Evolutionary conservation across 2,797 vertebrate species (phyloP).

Genomic region (Neopelma chrysocephalum): DNA sequence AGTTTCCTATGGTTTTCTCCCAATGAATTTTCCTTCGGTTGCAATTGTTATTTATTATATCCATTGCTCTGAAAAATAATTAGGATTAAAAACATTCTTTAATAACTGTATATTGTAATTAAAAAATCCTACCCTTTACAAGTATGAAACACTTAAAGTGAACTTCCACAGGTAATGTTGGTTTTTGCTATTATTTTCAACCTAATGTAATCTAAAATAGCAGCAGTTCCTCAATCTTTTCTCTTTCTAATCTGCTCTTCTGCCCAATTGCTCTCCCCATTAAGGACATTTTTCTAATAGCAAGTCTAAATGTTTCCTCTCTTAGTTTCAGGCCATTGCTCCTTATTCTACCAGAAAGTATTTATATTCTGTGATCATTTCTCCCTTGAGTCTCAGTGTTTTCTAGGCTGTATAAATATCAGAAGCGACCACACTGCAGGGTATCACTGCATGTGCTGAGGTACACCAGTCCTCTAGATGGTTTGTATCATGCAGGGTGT

Average conservation of each 20-base stretch:
- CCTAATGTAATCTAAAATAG: conserved; percentile 26
- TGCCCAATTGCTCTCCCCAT: conserved; percentile 59
- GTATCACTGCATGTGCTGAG: neutral
- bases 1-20: neutral
- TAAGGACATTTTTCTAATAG: conserved; percentile 65
- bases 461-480: neutral
- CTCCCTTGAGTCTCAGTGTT: conserved; percentile 50
- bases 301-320: conserved; percentile 60
- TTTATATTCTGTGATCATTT: conserved; percentile 60
- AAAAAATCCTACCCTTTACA: neutral
- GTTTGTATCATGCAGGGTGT: conserved; percentile 22
- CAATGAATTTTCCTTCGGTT: neutral
- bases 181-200: neutral
- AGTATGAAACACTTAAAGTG: neutral
- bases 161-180: neutral
- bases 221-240: conserved; percentile 21
- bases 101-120: neutral
- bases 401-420: conserved; percentile 49
- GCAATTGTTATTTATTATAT: neutral
- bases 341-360: conserved; percentile 68
- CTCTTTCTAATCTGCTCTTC: conserved; percentile 47
- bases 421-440: conserved; percentile 48
- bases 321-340: conserved; percentile 70
- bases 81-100: neutral
- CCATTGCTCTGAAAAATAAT: neutral